phyloP scores from a whole-genome alignment of 2,888 invertebrate species.

The Ferrisia virgata region DNA sequence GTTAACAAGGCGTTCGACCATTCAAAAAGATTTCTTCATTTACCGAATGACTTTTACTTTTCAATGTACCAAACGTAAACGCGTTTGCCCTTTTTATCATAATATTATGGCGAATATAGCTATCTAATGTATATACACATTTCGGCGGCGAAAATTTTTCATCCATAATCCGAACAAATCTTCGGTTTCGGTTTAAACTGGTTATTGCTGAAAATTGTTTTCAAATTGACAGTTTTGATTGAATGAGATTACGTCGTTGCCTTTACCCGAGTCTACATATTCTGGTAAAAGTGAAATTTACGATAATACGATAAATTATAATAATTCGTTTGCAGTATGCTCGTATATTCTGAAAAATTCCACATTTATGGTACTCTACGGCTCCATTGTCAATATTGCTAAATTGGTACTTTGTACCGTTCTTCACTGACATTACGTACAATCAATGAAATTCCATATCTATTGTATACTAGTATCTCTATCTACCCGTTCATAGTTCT shows the following conservation, averaged over 20 bases:
- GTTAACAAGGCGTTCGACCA: not conserved
- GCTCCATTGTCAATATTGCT: not conserved
- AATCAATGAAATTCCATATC: not conserved
- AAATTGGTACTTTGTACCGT: not conserved
- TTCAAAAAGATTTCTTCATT: conserved; percentile 20
- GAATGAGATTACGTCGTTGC: not conserved
- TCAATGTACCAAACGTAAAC: too few relatives aligned
- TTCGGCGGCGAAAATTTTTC: not conserved
- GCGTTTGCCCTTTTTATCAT: not conserved
- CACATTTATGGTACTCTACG: not conserved
- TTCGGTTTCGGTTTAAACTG: conserved; percentile 18
- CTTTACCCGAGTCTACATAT: not conserved
- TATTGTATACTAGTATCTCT: not conserved
- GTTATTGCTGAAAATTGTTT: not conserved
- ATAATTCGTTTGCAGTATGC: not conserved
- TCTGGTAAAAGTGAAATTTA: conserved; percentile 11
- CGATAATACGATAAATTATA: not conserved
- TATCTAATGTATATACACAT: not conserved
- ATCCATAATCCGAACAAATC: not conserved
- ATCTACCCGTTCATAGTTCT: not conserved
- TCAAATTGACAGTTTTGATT: not conserved
- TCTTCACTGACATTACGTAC: not conserved
- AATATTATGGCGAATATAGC: too few relatives aligned
- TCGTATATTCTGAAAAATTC: not conserved
- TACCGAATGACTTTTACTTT: conserved; percentile 15